Evolutionary conservation across 2,797 vertebrate genomes (phyloP).

Genomic region (Neosalanx taihuensis): DNA sequence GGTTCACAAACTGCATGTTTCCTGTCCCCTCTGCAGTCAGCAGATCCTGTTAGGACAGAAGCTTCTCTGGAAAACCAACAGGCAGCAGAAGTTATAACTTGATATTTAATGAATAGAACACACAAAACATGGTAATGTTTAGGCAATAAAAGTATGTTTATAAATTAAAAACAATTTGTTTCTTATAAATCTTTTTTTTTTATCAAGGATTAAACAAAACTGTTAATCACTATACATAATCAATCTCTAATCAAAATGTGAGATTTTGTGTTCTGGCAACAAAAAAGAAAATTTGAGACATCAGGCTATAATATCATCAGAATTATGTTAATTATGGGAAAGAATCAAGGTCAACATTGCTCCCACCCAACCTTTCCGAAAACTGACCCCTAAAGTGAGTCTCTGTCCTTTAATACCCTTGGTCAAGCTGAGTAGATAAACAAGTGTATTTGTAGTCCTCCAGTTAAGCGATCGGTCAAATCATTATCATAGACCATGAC

Average conservation of each 20-base stretch:
- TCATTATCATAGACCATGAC: slow-evolving; percentile 4
- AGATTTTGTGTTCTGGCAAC: slow-evolving; percentile 41
- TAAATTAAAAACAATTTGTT: slow-evolving; percentile 64
- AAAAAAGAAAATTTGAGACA: slow-evolving; percentile 30
- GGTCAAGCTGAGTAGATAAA: neutral
- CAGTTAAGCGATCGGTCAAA: slow-evolving; percentile 13
- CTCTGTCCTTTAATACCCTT: neutral
- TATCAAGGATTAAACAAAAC: slow-evolving; percentile 51
- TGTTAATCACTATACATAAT: slow-evolving; percentile 48
- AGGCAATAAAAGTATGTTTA: slow-evolving; percentile 67
- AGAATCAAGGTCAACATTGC: neutral
- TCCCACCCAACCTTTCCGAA: neutral
- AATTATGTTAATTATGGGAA: slow-evolving; percentile 30
- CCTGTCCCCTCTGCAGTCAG: neutral
- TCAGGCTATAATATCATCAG: slow-evolving; percentile 32
- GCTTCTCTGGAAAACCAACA: neutral
- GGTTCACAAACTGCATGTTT: neutral
- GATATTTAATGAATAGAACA: neutral
- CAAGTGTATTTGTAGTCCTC: neutral
- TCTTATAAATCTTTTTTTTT: slow-evolving; percentile 48
- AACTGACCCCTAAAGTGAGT: neutral
- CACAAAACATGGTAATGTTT: slow-evolving; percentile 26
- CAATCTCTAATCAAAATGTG: slow-evolving; percentile 45
- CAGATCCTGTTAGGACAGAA: neutral
- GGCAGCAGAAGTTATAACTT: neutral